Evolutionary conservation across 1,140 invertebrate species (phyloP), one percentile per base, ranked within the genome.

Genomic region (Drosophila subpulchrella): DNA sequence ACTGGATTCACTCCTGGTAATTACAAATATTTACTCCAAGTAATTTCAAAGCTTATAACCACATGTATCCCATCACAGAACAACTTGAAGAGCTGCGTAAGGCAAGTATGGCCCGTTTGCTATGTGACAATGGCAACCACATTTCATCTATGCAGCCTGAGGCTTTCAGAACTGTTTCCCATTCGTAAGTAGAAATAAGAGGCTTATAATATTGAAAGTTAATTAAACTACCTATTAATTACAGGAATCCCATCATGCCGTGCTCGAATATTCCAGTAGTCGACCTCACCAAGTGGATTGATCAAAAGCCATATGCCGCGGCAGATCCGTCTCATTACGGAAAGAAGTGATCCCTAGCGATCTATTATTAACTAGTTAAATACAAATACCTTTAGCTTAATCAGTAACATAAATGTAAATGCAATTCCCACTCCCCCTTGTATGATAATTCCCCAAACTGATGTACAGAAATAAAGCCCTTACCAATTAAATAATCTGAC

Each of bases 41-140:
- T 10, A 0, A 20, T 47, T n/a, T 10, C 6, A 0, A 34, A 20
- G 3, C 4, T 7, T 11, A 24, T 20, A 0, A 36, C 11, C 3
- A 15, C 15, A 17, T 1, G 39, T 5, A 8, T 6, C 15, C 4
- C 24, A 15, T 12, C 13, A 7, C 13, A 97, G 96, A 96, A 80
- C 98, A 98, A 95, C 92, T 98, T 6, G 93, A 93, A 42, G 96
- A 98, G 93, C 96, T 99, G 67, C 94, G 97, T 12, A 98, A 98
- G 90, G 93, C 95, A 0, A 96, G 95, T 48, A 94, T 99, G 65
- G 95, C 97, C 0, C 94, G 97, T 60, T 92, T 99, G 6, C 92
- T 99, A 24, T 99, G 98, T 89, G 96, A 98, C 82, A 98, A 98
- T 84, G 95, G 95, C 5, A 96, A 97, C 78, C 93, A 95, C 50